These are phyloP conservation scores for Ailurus styani DNA, from an alignment of 2,113 vertebrate genomes.

Conservation along the genomic window DNA sequence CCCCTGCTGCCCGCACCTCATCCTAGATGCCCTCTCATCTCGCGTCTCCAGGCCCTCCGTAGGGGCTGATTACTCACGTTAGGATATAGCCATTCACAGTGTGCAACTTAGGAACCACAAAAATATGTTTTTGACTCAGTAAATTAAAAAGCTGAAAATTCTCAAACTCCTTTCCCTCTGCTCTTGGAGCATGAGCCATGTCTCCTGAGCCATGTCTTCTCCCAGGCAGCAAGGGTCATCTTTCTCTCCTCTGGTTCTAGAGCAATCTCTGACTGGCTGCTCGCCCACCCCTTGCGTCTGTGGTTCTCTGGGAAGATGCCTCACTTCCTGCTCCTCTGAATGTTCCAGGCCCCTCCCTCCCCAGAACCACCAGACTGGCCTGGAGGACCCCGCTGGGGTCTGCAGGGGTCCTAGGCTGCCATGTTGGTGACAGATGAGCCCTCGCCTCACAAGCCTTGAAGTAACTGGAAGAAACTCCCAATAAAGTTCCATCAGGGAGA, in stretches of 20 bases:
- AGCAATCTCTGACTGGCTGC: not conserved
- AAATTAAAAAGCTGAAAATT: not conserved
- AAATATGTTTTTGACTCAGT: not conserved
- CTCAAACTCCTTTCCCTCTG: not conserved
- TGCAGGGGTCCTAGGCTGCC: not conserved
- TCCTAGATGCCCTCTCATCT: not conserved
- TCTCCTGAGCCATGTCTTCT: not conserved
- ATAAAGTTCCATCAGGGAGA: not conserved
- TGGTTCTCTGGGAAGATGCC: not conserved
- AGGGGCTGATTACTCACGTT: not conserved
- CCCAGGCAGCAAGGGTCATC: not conserved
- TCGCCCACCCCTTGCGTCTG: not conserved
- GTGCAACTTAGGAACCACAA: not conserved
- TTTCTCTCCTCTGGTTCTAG: not conserved
- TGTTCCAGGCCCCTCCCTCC: not conserved
- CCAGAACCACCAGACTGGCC: not conserved
- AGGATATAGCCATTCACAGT: not conserved
- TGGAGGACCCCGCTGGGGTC: not conserved
- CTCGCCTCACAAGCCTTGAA: not conserved
- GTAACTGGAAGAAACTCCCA: not conserved
- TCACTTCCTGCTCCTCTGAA: not conserved
- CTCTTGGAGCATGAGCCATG: too few species aligned
- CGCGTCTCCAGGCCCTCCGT: fast-evolving
- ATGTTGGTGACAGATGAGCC: not conserved
- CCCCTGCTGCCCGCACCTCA: not conserved